These are phyloP conservation scores for Phyllopteryx taeniolatus DNA, from an alignment of 2,113 vertebrate species.

Conservation along the genomic window DNA sequence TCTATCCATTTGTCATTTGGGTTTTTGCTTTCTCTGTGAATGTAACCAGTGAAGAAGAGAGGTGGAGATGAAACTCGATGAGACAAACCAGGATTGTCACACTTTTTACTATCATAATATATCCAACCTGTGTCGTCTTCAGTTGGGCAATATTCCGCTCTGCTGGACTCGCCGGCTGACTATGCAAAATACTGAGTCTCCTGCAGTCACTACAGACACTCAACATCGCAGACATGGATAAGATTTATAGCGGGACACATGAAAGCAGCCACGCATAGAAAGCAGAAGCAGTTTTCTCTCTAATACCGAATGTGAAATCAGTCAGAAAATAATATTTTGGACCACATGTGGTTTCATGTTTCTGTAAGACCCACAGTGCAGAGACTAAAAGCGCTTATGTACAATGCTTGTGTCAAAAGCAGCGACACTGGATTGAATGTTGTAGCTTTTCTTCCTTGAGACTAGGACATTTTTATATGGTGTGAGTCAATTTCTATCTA, in stretches of 20 bases:
- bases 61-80: slow-evolving; percentile 26
- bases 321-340: neutral
- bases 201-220: slow-evolving; percentile 38
- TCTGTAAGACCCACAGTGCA: neutral
- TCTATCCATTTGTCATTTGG: neutral
- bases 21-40: neutral
- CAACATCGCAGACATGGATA: neutral
- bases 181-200: slow-evolving; percentile 27
- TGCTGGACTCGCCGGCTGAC: slow-evolving; percentile 40
- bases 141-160: slow-evolving; percentile 45
- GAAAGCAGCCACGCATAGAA: neutral
- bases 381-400: slow-evolving; percentile 11
- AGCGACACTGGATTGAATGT: neutral
- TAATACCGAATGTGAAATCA: neutral
- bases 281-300: neutral
- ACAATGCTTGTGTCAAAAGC: slow-evolving; percentile 5
- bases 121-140: slow-evolving; percentile 32
- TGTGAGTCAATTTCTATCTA: neutral
- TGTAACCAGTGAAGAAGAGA: neutral
- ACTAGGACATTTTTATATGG: slow-evolving; percentile 19
- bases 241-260: neutral
- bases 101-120: slow-evolving; percentile 45
- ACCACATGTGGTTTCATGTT: neutral
- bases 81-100: slow-evolving; percentile 49
- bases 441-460: neutral